Percentiles rank a stretch among this genome's conserved stretches.
Conservation (phyloP, 2,113 vertebrate species). For the Xyrauchen texanus region DNA sequence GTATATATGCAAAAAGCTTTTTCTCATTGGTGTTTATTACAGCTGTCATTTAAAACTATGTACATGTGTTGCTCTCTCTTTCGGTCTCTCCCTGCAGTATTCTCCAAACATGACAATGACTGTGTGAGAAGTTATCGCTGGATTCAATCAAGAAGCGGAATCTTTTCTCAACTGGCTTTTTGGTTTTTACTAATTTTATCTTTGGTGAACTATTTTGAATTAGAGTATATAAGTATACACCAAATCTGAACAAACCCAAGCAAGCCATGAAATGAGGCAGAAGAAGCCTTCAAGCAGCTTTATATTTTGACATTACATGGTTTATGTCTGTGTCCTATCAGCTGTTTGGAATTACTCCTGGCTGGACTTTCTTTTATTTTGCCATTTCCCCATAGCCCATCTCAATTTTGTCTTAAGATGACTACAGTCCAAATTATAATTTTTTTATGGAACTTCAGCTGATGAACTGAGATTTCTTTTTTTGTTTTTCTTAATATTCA, state of each 20-base stretch:
- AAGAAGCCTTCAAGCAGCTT: neutral
- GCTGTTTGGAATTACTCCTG: neutral
- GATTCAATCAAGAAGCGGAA: neutral
- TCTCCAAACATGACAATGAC: constrained; percentile 89
- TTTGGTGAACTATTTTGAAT: constrained; percentile 4
- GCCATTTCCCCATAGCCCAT: neutral
- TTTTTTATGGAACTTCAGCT: too few relatives aligned
- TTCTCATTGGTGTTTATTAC: constrained; percentile 79
- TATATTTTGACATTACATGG: constrained; percentile 3
- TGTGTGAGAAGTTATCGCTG: constrained; percentile 61
- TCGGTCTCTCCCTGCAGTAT: constrained; percentile 73
- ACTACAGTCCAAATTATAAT: too few relatives aligned
- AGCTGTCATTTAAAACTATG: constrained; percentile 76
- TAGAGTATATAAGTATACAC: neutral
- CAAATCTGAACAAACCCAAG: constrained; percentile 21
- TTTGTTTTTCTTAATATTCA: too few relatives aligned
- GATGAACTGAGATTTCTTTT: too few relatives aligned
- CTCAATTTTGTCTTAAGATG: too few relatives aligned
- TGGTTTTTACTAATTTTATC: constrained; percentile 8
- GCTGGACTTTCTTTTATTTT: neutral
- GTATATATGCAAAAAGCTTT: constrained; percentile 55
- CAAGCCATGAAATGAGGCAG: constrained; percentile 8
- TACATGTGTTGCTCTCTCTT: neutral
- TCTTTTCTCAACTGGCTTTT: neutral
- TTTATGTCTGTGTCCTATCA: neutral